Percentiles rank a stretch among this genome's conserved stretches.
phyloP scores from a whole-genome alignment of 2,113 vertebrate species.

The Tychaedon coryphoeus region DNA sequence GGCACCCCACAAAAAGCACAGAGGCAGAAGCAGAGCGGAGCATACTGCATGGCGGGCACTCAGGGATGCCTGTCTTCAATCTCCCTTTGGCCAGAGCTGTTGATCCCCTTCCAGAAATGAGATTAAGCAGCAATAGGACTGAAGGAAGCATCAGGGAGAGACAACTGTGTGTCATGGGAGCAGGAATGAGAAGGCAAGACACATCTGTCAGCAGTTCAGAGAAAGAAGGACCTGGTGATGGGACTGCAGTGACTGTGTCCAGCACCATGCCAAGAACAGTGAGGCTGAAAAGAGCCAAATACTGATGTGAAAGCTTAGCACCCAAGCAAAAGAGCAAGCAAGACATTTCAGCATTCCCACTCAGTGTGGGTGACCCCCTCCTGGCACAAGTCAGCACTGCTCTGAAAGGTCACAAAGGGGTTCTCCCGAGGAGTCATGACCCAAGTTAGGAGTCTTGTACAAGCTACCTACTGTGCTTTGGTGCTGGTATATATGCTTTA shows the following conservation, averaged over 20 bases:
- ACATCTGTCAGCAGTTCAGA: background rate
- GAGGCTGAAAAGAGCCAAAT: background rate
- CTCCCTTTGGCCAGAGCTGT: background rate
- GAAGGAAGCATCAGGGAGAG: background rate
- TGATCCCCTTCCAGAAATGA: background rate
- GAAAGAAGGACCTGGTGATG: background rate
- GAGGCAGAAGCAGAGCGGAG: background rate
- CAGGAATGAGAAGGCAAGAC: background rate
- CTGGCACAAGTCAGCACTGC: fast-evolving
- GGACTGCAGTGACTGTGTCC: background rate
- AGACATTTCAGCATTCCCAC: background rate
- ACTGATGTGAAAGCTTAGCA: background rate
- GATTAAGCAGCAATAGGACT: background rate
- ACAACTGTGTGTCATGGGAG: background rate
- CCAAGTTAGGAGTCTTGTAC: background rate
- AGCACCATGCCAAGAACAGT: background rate
- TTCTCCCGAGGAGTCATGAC: background rate
- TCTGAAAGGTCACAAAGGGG: fast-evolving
- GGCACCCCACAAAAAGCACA: background rate
- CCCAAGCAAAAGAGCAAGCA: background rate
- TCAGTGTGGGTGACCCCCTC: background rate
- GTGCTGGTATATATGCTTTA: background rate
- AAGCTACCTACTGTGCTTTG: background rate
- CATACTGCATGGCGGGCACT: fast-evolving
- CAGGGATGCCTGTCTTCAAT: background rate